Conservation (phyloP, 1,140 invertebrate species). For the Brachionus calyciflorus region DNA sequence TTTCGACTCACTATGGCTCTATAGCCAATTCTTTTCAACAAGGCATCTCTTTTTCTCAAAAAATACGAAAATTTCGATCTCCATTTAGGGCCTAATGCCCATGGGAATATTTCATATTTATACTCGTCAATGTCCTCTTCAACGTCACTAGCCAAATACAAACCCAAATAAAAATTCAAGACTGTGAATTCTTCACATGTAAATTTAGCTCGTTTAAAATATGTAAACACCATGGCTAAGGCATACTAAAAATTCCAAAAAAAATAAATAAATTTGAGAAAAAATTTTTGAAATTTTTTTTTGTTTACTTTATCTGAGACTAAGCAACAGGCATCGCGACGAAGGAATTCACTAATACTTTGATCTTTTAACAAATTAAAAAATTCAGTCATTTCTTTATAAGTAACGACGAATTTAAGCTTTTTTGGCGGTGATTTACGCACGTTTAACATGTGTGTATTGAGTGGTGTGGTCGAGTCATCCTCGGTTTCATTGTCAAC, state of each 20-base stretch:
- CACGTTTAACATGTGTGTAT: not conserved
- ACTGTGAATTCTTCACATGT: slow-evolving; percentile 61
- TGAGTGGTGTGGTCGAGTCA: not conserved
- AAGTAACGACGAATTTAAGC: slow-evolving; percentile 36
- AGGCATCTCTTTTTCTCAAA: slow-evolving; percentile 58
- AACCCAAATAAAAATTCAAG: slow-evolving; percentile 65
- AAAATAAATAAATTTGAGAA: slow-evolving; percentile 27
- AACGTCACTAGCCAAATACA: slow-evolving; percentile 66
- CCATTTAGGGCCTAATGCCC: slow-evolving; percentile 61
- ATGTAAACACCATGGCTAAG: slow-evolving; percentile 66
- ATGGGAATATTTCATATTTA: slow-evolving; percentile 64
- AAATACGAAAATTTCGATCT: slow-evolving; percentile 56
- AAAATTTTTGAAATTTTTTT: not conserved
- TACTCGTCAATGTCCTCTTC: slow-evolving; percentile 66
- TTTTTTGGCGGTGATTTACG: slow-evolving; percentile 45
- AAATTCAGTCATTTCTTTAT: slow-evolving; percentile 46
- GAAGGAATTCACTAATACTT: slow-evolving; percentile 54
- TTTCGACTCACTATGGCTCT: slow-evolving; percentile 63
- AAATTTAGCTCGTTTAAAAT: slow-evolving; percentile 64
- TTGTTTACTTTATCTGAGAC: slow-evolving; percentile 57
- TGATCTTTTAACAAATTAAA: slow-evolving; percentile 50
- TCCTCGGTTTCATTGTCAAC: slow-evolving; percentile 28
- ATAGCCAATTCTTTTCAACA: slow-evolving; percentile 63
- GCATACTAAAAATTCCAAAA: slow-evolving; percentile 60
- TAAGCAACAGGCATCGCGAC: slow-evolving; percentile 53